Conservation (phyloP, 92 coral and sea anemone species). For the Epizoanthus scotinus region DNA sequence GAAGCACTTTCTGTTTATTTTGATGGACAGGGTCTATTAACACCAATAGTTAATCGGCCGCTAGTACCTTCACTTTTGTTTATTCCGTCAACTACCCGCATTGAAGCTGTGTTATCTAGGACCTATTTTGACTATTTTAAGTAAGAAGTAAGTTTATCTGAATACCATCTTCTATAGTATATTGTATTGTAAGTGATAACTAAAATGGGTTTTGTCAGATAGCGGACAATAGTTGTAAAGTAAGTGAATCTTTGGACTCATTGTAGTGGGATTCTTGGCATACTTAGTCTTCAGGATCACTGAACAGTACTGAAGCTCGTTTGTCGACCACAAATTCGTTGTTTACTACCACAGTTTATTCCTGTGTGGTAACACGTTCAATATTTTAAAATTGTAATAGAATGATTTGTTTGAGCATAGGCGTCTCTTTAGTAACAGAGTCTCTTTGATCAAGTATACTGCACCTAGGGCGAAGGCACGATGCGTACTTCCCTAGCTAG, state of each 20-base stretch:
- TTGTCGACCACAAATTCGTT: background rate
- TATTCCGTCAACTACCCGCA: slow-evolving; percentile 14
- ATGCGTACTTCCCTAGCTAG: too few species aligned
- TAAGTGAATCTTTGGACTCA: slow-evolving; percentile 21
- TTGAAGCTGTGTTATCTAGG: slow-evolving; percentile 3
- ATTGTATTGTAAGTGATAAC: slow-evolving; percentile 8
- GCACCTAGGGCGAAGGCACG: background rate
- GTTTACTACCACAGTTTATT: background rate
- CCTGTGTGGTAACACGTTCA: too few species aligned
- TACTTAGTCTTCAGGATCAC: slow-evolving; percentile 13
- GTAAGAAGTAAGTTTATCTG: slow-evolving; percentile 16
- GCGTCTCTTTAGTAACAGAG: background rate
- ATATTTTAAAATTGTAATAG: background rate
- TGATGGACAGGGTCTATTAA: slow-evolving; percentile 10
- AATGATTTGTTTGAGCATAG: background rate
- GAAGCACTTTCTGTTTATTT: slow-evolving; percentile 1
- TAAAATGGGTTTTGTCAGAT: slow-evolving; percentile 1
- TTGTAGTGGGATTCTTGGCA: slow-evolving; percentile 27
- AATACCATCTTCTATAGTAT: slow-evolving; percentile 24
- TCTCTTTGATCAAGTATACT: background rate
- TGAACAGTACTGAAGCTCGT: background rate
- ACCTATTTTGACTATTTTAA: background rate
- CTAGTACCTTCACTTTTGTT: slow-evolving; percentile 14
- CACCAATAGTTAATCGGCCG: background rate
- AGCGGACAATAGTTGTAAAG: background rate